These are phyloP conservation scores for Sarcophaga rosellei DNA, from an alignment of 2,888 invertebrate species.

Conservation along the genomic window DNA sequence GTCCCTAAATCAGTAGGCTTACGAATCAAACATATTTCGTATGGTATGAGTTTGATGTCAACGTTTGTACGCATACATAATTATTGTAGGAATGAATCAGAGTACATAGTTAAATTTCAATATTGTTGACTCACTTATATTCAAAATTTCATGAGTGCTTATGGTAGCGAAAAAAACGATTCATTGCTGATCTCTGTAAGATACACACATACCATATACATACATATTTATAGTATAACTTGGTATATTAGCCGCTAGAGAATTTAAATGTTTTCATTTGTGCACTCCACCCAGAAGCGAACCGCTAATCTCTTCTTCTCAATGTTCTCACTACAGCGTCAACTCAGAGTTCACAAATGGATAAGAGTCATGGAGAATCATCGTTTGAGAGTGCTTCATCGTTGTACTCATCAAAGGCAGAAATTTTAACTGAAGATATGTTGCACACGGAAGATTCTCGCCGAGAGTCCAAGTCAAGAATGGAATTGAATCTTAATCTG, in stretches of 20 bases:
- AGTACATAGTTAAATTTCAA: too few relatives aligned
- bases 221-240: too few relatives aligned
- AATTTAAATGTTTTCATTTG: not conserved
- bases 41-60: too few relatives aligned
- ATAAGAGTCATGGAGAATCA: constrained; percentile 87
- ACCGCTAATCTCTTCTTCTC: not conserved
- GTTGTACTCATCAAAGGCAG: constrained; percentile 89
- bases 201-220: too few relatives aligned
- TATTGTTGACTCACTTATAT: too few relatives aligned
- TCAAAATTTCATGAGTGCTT: too few relatives aligned
- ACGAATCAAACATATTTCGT: too few relatives aligned
- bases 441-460: constrained; percentile 80
- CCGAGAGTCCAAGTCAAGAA: constrained; percentile 47
- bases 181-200: too few relatives aligned
- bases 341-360: constrained; percentile 82
- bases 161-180: too few relatives aligned
- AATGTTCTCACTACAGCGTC: constrained; percentile 73
- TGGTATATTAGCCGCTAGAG: not conserved
- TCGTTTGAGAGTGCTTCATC: constrained; percentile 95
- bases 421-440: constrained; percentile 85
- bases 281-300: not conserved
- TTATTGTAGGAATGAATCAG: too few relatives aligned
- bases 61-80: too few relatives aligned
- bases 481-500: constrained; percentile 62
- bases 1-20: too few relatives aligned